phyloP scores from a whole-genome alignment of 2,797 vertebrate genomes.

The Anisognathus igniventris region DNA sequence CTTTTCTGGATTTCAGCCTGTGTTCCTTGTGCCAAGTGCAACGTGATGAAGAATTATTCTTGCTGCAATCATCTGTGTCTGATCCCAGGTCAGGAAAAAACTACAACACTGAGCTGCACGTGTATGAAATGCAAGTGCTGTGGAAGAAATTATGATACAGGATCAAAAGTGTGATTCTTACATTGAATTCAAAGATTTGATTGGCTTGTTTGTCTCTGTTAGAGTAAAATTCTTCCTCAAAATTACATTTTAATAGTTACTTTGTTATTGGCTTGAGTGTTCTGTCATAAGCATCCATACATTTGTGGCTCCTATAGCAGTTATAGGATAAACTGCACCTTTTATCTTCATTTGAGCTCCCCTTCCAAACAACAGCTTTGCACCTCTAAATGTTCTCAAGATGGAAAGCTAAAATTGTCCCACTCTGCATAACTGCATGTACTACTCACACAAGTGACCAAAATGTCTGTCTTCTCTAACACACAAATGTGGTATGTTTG shows the following conservation, averaged over 20 bases:
- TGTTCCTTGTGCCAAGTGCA: neutral
- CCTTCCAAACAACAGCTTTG: neutral
- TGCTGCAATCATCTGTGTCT: neutral
- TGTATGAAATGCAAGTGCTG: neutral
- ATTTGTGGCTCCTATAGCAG: neutral
- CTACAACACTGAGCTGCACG: neutral
- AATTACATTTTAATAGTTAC: neutral
- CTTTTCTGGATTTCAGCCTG: neutral
- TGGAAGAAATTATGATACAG: neutral
- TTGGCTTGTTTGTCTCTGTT: neutral
- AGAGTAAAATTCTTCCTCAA: neutral
- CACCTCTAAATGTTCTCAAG: neutral
- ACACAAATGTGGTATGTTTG: neutral
- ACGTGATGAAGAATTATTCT: neutral
- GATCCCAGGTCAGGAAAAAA: constrained; percentile 16
- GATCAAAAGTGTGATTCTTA: neutral
- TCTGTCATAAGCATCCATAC: neutral
- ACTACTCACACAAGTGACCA: neutral
- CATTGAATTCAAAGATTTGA: neutral
- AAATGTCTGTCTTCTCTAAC: neutral
- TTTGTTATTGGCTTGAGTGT: neutral
- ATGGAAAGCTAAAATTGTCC: neutral
- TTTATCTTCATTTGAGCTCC: neutral
- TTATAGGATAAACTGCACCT: neutral
- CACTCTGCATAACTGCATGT: neutral